Conservation (phyloP, 2,888 invertebrate species). For the Clepsis dumicolana region DNA sequence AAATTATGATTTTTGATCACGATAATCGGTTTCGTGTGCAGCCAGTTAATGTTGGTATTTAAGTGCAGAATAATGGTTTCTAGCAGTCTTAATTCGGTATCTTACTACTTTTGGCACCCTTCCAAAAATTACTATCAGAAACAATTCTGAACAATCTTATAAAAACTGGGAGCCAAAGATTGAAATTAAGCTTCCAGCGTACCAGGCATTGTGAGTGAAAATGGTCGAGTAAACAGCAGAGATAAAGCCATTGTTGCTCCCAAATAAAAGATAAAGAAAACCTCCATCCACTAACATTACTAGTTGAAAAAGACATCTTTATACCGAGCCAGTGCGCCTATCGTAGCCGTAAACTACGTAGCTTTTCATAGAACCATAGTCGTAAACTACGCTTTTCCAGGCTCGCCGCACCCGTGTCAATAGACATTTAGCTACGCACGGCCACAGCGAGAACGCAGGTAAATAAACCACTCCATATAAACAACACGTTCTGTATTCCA, state of each 20-base stretch:
- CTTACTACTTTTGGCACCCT: background rate
- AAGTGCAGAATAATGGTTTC: background rate
- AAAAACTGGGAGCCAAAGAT: too few relatives aligned
- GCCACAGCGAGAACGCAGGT: slow-evolving; percentile 33
- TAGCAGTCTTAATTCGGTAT: background rate
- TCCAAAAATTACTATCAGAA: too few relatives aligned
- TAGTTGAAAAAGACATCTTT: slow-evolving; percentile 24
- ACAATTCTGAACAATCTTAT: too few relatives aligned
- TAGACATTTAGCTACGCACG: slow-evolving; percentile 49
- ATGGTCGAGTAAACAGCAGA: background rate
- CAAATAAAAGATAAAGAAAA: slow-evolving; percentile 2
- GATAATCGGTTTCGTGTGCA: slow-evolving; percentile 22
- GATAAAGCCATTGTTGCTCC: background rate
- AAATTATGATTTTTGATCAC: slow-evolving; percentile 26
- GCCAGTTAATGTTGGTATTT: slow-evolving; percentile 3
- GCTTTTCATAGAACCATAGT: slow-evolving; percentile 50
- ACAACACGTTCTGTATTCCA: slow-evolving; percentile 41
- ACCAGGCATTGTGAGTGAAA: background rate
- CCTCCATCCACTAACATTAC: slow-evolving; percentile 1
- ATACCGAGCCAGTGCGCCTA: slow-evolving; percentile 3
- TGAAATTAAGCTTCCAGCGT: background rate
- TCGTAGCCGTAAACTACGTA: too few relatives aligned
- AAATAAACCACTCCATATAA: slow-evolving; percentile 53
- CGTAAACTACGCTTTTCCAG: slow-evolving; percentile 53
- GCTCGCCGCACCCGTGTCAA: slow-evolving; percentile 59